phyloP scores from a whole-genome alignment of 2,888 invertebrate species.

The Tipula lateralis region DNA sequence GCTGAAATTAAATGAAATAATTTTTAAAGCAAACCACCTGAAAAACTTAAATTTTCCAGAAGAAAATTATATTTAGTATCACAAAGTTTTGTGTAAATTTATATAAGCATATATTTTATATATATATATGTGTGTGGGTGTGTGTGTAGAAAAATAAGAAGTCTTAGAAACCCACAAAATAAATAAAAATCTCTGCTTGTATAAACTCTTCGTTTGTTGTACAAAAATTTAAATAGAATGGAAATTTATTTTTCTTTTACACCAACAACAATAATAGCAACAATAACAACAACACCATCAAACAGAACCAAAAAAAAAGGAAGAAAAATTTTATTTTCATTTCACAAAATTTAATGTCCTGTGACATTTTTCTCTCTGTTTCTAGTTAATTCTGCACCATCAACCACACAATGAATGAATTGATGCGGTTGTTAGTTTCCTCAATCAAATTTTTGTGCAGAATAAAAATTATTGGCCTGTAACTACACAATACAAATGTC shows the following conservation, averaged over 20 bases:
- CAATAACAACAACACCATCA: neutral
- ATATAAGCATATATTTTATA: neutral
- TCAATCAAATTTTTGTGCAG: slow-evolving; percentile 27
- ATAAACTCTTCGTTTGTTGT: neutral
- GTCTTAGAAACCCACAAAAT: neutral
- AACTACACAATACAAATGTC: slow-evolving; percentile 24
- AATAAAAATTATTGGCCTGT: slow-evolving; percentile 24
- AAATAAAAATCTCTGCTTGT: neutral
- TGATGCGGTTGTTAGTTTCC: slow-evolving; percentile 29
- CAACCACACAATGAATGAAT: slow-evolving; percentile 29
- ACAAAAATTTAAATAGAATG: neutral
- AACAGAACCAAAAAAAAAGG: no score
- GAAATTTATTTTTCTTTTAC: neutral
- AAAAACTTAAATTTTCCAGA: neutral
- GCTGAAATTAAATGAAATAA: no score
- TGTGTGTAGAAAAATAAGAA: no score
- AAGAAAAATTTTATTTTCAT: neutral
- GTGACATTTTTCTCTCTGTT: slow-evolving; percentile 26
- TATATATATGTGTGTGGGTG: no score
- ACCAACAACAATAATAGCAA: neutral
- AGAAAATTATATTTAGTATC: neutral
- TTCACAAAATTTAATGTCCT: slow-evolving; percentile 28
- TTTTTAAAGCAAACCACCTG: neutral
- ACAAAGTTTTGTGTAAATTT: neutral
- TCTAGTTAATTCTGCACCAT: slow-evolving; percentile 28